phyloP scores from a whole-genome alignment of 1,140 invertebrate species.

The Drosophila lini region DNA sequence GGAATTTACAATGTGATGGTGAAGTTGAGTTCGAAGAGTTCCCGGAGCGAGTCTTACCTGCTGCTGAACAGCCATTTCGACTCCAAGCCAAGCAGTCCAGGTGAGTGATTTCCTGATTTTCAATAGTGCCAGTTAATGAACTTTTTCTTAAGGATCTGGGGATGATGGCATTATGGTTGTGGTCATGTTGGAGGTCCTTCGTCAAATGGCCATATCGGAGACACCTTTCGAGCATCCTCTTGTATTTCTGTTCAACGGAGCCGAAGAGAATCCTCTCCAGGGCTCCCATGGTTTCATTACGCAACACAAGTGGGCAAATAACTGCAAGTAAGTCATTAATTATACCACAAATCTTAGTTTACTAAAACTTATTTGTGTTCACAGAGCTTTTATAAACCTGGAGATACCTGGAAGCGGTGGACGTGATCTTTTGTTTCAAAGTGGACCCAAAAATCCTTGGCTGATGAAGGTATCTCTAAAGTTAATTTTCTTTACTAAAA shows the following conservation, averaged over 20 bases:
- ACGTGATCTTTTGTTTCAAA: too few species aligned
- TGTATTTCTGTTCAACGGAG: slow-evolving; percentile 95
- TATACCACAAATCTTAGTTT: too few species aligned
- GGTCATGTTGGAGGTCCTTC: slow-evolving; percentile 93
- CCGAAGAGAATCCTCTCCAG: slow-evolving; percentile 87
- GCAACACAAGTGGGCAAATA: slow-evolving; percentile 89
- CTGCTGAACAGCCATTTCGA: slow-evolving; percentile 98
- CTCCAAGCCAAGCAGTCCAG: slow-evolving; percentile 90
- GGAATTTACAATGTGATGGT: slow-evolving; percentile 92
- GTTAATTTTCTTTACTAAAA: too few species aligned
- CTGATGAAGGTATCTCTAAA: slow-evolving; percentile 88
- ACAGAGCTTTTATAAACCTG: slow-evolving; percentile 58
- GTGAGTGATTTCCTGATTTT: neutral
- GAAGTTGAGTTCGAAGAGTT: slow-evolving; percentile 86
- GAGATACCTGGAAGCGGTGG: slow-evolving; percentile 94
- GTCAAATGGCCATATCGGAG: slow-evolving; percentile 59
- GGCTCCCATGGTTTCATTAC: too few species aligned
- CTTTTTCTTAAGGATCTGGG: slow-evolving; percentile 85
- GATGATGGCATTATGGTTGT: slow-evolving; percentile 93
- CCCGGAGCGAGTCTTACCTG: slow-evolving; percentile 85
- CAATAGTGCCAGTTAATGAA: neutral
- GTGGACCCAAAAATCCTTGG: slow-evolving; percentile 96
- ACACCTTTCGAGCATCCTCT: slow-evolving; percentile 82
- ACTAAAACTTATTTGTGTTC: too few species aligned
- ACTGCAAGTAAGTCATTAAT: slow-evolving; percentile 82